These are phyloP conservation scores for Drosophila micromelanica DNA, from an alignment of 1,140 invertebrate genomes.

Conservation along the genomic window DNA sequence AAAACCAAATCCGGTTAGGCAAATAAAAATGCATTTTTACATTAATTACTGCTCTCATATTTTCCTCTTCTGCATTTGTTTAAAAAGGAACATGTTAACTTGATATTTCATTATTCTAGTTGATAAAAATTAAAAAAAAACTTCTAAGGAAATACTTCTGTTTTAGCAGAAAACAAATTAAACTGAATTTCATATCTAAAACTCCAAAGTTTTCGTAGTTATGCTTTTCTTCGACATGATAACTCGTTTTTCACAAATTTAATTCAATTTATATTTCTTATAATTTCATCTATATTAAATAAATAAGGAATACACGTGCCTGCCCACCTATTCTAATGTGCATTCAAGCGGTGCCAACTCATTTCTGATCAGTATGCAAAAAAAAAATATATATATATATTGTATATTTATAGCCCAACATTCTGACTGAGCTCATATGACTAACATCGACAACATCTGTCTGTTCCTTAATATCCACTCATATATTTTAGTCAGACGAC, in stretches of 20 bases:
- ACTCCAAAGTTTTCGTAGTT: no score
- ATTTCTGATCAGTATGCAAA: background rate
- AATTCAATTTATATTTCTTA: no score
- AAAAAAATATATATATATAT: background rate
- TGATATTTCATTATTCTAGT: no score
- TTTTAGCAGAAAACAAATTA: no score
- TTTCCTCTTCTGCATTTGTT: no score
- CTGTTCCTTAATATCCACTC: slow-evolving; percentile 10
- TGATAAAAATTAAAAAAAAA: no score
- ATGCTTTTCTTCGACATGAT: no score
- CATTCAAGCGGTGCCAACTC: background rate
- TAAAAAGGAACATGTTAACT: no score
- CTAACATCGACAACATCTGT: slow-evolving; percentile 3
- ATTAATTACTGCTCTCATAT: background rate
- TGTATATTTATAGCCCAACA: slow-evolving; percentile 2
- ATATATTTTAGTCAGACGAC: slow-evolving; percentile 11
- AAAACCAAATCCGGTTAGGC: background rate
- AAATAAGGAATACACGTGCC: background rate
- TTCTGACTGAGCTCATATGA: slow-evolving; percentile 3
- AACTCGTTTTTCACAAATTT: no score
- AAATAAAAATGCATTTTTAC: background rate
- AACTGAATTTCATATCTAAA: no score
- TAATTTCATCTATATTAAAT: background rate
- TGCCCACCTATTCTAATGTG: background rate
- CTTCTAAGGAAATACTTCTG: no score